Evolutionary conservation across 2,113 vertebrate species (phyloP).

Genomic region (Paracanthobrama guichenoti): DNA sequence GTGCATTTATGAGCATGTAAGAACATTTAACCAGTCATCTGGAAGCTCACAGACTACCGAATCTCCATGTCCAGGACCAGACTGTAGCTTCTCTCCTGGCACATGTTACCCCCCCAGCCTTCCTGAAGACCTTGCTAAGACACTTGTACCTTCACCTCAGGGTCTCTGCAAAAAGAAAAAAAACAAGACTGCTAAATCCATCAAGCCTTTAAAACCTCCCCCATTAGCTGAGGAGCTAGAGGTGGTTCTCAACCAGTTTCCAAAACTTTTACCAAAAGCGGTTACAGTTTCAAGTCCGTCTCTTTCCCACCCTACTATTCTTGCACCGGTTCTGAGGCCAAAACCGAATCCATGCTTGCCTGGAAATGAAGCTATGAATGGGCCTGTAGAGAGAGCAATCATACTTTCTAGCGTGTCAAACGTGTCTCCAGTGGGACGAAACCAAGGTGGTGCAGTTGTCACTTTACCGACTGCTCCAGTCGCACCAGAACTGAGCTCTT

Average conservation of each 20-base stretch:
- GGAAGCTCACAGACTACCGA: not conserved
- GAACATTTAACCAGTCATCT: slow-evolving; percentile 45
- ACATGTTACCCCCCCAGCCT: slow-evolving; percentile 77
- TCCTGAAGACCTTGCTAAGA: slow-evolving; percentile 77
- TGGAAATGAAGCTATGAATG: not conserved
- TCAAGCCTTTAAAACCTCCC: slow-evolving; percentile 40
- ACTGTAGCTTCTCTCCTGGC: slow-evolving; percentile 57
- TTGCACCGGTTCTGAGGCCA: not conserved
- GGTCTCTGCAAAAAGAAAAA: slow-evolving; percentile 54
- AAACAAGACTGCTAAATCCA: slow-evolving; percentile 62
- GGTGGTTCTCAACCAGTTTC: slow-evolving; percentile 44
- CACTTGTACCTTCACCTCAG: slow-evolving; percentile 62
- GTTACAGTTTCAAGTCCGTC: not conserved
- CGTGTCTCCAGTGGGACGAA: not conserved
- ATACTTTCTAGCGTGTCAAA: not conserved
- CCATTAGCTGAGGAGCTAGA: not conserved
- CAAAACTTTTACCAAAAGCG: slow-evolving; percentile 43
- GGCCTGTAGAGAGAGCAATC: not conserved
- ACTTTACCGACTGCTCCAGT: not conserved
- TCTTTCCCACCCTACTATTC: not conserved
- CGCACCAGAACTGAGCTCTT: not conserved
- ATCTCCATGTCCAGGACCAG: not conserved
- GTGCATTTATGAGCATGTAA: slow-evolving; percentile 72
- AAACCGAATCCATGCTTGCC: not conserved
- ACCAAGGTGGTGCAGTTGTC: not conserved